Base-by-base conservation (phyloP, 2,888 invertebrate genomes). In the Hedya salicella region DNA sequence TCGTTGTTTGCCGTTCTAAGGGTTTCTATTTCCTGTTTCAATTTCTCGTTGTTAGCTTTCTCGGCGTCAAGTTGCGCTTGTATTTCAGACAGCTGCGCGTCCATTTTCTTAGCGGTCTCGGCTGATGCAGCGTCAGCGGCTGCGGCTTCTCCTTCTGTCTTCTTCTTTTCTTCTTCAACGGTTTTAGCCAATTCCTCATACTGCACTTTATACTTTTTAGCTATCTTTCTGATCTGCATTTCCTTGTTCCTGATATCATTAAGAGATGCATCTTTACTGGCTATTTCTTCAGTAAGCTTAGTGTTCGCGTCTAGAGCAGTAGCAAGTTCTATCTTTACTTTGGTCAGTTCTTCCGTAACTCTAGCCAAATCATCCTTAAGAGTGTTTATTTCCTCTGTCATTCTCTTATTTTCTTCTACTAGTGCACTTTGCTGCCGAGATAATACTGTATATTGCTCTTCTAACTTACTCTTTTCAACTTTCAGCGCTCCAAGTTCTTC, bases 191-290 rank as follows among this genome's bases (percentile, higher is more conserved):
- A 90, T 73, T 97, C 97, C 80, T 96, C 96, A 81, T 94, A 97
- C 73, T 96, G 96, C 9, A 95, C 95, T 85, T 98, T 98, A 83
- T 98, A 98, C 78, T 97, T 97, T 78, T 97, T 96, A 5, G 98
- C 98, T 72, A 98, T 97, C 83, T 97, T 97, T 73, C 97, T 94
- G 42, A 97, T 95, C 81, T 96, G 95, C 71, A 94, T 87, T 82
- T 95, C 95, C 74, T 95, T 95, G 75, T 94, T 95, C 70, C 94
- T 93, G 14, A 95, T 94, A 72, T 96, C 96, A 44, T 93, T 94
- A 13, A 96, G 87, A 21, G 94, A 89, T 1, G 94, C 94, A 71
- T 96, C 95, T 80, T 96, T 96, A 16, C 89, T 93, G 5, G 93
- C 89, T 3, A 95, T 78, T 57, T 96, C 95, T 76, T 96, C 95